Percentiles rank a stretch among this genome's conserved stretches.
Evolutionary conservation across 2,888 invertebrate genomes (phyloP).

Genomic region (Fabriciana adippe): DNA sequence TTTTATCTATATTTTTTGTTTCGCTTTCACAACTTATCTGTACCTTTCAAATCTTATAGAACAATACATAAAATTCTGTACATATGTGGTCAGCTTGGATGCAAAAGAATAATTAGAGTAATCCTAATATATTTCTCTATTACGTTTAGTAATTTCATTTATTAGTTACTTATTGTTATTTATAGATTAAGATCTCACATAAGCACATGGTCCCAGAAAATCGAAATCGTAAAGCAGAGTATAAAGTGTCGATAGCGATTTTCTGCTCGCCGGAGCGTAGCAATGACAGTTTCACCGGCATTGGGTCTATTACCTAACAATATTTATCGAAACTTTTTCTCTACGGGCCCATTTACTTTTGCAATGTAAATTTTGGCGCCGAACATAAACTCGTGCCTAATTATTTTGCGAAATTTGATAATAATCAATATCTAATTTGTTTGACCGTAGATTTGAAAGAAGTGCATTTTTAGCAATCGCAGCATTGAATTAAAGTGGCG

Average conservation of each 20-base stretch:
- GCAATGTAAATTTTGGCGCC: slow-evolving; percentile 54
- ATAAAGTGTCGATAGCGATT: slow-evolving; percentile 67
- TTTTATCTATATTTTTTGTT: too few relatives aligned
- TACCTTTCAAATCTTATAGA: too few relatives aligned
- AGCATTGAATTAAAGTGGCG: slow-evolving; percentile 42
- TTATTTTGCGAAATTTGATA: slow-evolving; percentile 50
- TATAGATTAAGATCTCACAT: too few relatives aligned
- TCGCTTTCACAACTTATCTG: too few relatives aligned
- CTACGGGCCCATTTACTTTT: slow-evolving; percentile 49
- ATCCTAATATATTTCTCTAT: too few relatives aligned
- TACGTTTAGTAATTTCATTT: too few relatives aligned
- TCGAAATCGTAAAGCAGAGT: slow-evolving; percentile 59
- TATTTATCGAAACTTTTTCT: slow-evolving; percentile 61
- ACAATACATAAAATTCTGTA: too few relatives aligned
- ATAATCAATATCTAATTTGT: slow-evolving; percentile 44
- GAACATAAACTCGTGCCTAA: slow-evolving; percentile 45
- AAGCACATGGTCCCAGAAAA: slow-evolving; percentile 33
- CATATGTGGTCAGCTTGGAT: too few relatives aligned
- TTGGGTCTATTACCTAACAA: slow-evolving; percentile 71
- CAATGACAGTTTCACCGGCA: slow-evolving; percentile 70
- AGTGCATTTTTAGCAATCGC: slow-evolving; percentile 35
- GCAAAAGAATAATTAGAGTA: too few relatives aligned
- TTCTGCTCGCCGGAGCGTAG: slow-evolving; percentile 69
- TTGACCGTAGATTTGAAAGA: slow-evolving; percentile 33
- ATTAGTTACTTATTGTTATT: too few relatives aligned